These are phyloP conservation scores for Tetranychus cinnabarinus DNA, from an alignment of 1,140 invertebrate genomes.

Conservation along the genomic window DNA sequence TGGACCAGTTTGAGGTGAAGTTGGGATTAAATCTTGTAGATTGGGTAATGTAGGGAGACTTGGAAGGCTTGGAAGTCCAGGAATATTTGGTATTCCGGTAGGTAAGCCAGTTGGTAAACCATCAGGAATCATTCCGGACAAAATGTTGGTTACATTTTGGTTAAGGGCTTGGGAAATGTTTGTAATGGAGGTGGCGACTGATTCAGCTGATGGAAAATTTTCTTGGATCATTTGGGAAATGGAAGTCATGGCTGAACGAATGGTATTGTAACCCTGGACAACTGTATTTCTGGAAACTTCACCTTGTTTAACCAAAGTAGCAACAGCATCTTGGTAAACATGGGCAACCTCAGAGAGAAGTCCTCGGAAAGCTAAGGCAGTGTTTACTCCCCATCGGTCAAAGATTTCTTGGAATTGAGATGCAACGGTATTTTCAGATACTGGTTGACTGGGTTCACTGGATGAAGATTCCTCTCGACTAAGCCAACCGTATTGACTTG, in stretches of 20 bases:
- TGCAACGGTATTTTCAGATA: too few species aligned
- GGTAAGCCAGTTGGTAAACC: not conserved
- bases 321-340: not conserved
- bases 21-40: not conserved
- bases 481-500: too few species aligned
- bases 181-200: not conserved
- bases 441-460: too few species aligned
- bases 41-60: not conserved
- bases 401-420: not conserved
- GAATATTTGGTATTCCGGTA: not conserved
- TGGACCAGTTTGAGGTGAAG: not conserved
- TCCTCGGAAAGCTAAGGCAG: not conserved
- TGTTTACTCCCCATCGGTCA: not conserved
- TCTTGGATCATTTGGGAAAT: not conserved
- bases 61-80: not conserved
- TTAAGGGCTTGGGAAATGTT: not conserved
- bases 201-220: not conserved
- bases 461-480: too few species aligned
- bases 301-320: not conserved
- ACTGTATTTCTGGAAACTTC: not conserved
- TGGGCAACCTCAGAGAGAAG: not conserved
- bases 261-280: not conserved
- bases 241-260: not conserved
- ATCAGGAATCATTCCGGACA: not conserved
- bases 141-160: not conserved